Base-by-base conservation (phyloP, 2,888 invertebrate genomes). In the Loripinus fragilis region DNA sequence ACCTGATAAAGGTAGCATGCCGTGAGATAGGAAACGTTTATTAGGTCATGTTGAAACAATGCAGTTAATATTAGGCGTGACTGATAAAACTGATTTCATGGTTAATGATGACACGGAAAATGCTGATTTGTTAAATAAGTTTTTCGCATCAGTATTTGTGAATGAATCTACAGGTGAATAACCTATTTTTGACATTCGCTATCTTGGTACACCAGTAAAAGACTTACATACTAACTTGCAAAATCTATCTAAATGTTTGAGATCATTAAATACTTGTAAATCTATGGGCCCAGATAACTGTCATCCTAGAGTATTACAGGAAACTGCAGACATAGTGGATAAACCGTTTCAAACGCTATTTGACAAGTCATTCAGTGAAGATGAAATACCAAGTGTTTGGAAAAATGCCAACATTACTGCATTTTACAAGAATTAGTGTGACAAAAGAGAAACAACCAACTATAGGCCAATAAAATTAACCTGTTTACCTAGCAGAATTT, bases 171-270 rank as follows among this genome's bases (percentile, higher is more conserved):
- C 50, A 20, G 50, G 50, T 5, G 50, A 50, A 23, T 50, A 17
- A n/a, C 50, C 50, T 50, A 50, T 50, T 50, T 50, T 50, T 50
- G 50, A 50, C 50, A 50, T 50, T 50, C 50, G 50, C n/a, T 50
- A 50, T 50, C 50, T 17, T 20, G 50, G 50, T 7, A 50, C 50
- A 50, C 50, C 50, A 7, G 50, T 50, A 50, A 50, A 12, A 50
- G 50, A 50, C 17, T 50, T 50, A 23, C 17, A 50, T 17, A 50
- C 50, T 50, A 23, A 50, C 23, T 50, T 50, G n/a, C 50, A 50
- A 50, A n/a, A 50, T 50, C 23, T 50, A 50, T 17, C 50, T 50
- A 50, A 50, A 50, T n/a, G 50, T 50, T 52, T 52, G 25, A 52
- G 25, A 52, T 25, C 2, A 28, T 15, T 52, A 28, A 52, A 52